A percentile compares a stretch with the other conserved stretches of the same genome.
phyloP scores from a whole-genome alignment of 2,888 invertebrate genomes.

The Lepidochrysops patricia region DNA sequence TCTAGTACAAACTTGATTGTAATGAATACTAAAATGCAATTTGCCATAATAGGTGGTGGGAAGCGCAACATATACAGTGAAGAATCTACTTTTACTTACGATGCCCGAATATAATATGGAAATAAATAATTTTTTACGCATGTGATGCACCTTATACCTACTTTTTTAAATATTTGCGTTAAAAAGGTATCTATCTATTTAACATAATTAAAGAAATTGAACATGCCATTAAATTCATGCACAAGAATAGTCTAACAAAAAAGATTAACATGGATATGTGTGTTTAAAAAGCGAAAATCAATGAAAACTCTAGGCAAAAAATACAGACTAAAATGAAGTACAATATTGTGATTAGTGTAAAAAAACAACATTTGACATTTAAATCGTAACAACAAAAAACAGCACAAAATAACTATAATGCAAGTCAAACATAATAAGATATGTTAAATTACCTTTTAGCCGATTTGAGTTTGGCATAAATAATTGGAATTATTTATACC shows the following conservation, averaged over 20 bases:
- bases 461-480: background rate
- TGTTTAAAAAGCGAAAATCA: constrained; percentile 22
- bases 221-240: background rate
- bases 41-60: no score
- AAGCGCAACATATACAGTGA: no score
- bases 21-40: no score
- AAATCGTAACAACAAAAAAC: constrained; percentile 17
- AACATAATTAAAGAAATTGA: constrained; percentile 32
- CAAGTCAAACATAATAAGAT: constrained; percentile 41
- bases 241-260: background rate
- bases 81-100: no score
- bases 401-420: constrained; percentile 34
- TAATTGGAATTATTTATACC: no score
- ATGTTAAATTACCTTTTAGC: constrained; percentile 27
- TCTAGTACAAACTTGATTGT: no score
- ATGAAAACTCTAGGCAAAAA: constrained; percentile 19
- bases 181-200: no score
- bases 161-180: no score
- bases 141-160: no score
- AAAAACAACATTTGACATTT: background rate
- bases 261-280: constrained; percentile 5
- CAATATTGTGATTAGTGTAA: background rate
- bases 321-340: background rate
- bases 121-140: no score
- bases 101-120: no score